Percentiles rank a stretch among this genome's conserved stretches.
Conservation (phyloP, 2,113 vertebrate species). For the Solenodon paradoxus region DNA sequence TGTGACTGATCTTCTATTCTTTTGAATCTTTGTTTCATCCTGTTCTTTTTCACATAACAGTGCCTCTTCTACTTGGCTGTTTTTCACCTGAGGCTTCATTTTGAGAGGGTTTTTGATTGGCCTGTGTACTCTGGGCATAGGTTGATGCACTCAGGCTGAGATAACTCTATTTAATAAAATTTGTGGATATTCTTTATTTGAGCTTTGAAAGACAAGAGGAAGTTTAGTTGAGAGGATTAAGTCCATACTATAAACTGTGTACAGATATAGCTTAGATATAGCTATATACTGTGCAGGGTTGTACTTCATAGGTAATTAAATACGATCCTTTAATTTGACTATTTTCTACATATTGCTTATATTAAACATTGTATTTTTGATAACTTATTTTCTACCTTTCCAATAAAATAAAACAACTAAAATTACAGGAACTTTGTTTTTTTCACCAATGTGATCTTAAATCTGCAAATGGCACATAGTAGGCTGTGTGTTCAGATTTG, state of each 20-base stretch:
- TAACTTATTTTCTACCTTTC: neutral
- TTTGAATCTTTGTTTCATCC: neutral
- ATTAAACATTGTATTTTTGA: neutral
- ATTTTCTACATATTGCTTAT: neutral
- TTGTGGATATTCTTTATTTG: neutral
- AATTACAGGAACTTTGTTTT: neutral
- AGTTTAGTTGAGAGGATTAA: neutral
- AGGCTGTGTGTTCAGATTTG: neutral
- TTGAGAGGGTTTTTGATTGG: neutral
- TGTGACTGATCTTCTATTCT: neutral
- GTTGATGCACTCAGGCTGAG: neutral
- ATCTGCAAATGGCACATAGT: neutral
- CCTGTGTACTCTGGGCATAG: neutral
- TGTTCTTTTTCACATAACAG: neutral
- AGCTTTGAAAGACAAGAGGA: neutral
- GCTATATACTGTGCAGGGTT: no score
- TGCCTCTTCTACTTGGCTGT: neutral
- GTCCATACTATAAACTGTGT: neutral
- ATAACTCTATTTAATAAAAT: neutral
- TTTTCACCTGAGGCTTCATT: neutral
- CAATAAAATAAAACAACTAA: neutral
- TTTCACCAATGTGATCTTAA: neutral
- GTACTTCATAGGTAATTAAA: conserved; percentile 21
- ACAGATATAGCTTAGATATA: no score
- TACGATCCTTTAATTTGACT: neutral